Evolutionary conservation across 2,113 vertebrate genomes (phyloP).

Genomic region (Macaca nemestrina): DNA sequence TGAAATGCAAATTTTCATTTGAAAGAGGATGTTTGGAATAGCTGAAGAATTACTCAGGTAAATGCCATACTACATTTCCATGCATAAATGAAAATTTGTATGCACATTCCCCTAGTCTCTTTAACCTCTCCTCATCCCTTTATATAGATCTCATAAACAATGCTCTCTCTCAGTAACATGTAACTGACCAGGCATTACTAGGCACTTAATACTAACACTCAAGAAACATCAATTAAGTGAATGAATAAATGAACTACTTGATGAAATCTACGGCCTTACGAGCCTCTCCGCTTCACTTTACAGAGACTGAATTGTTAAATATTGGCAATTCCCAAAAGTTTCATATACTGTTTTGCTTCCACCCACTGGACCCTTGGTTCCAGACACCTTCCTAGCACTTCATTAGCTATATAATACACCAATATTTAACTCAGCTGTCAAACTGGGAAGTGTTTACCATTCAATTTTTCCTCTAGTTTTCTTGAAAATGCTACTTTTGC

Average conservation of each 20-base stretch:
- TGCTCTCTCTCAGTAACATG: background rate
- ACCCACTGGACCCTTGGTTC: background rate
- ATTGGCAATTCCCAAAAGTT: background rate
- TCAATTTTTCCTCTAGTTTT: background rate
- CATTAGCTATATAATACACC: background rate
- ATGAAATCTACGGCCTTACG: background rate
- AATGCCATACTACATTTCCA: background rate
- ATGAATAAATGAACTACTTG: background rate
- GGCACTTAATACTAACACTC: background rate
- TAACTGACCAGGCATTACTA: background rate
- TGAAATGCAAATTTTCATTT: background rate
- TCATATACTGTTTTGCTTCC: background rate
- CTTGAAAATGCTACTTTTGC: slow-evolving; percentile 25
- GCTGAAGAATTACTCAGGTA: background rate
- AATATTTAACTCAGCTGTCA: background rate
- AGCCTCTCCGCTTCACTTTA: background rate
- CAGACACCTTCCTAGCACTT: background rate
- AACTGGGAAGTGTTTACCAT: background rate
- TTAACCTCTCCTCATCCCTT: background rate
- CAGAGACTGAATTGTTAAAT: background rate
- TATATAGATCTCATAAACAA: background rate
- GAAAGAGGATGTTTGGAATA: background rate
- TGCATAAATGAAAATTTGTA: background rate
- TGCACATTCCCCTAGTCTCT: background rate
- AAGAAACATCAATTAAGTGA: background rate